Percentiles rank a stretch among this genome's conserved stretches.
These are phyloP conservation scores for Hydraecia micacea DNA, from an alignment of 2,888 invertebrate genomes.

Conservation along the genomic window DNA sequence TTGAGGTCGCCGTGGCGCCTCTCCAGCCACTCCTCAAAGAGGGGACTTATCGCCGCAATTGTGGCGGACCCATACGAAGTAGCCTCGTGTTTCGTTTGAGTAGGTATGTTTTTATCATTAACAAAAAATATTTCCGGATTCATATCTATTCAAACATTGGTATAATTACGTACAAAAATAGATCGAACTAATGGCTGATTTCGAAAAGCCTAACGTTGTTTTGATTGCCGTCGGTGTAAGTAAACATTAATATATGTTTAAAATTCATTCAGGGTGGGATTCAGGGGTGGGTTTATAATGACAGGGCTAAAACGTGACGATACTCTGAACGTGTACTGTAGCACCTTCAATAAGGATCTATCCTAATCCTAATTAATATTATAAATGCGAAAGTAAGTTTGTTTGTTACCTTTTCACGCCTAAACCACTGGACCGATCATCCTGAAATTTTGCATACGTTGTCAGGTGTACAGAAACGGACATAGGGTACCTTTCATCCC, in stretches of 20 bases:
- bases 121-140: neutral
- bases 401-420: too few relatives aligned
- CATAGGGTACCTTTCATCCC: too few relatives aligned
- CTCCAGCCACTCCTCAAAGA: too few relatives aligned
- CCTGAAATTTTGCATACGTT: too few relatives aligned
- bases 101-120: conserved; percentile 7
- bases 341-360: conserved; percentile 43
- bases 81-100: neutral
- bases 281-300: conserved; percentile 28
- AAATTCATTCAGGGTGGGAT: conserved; percentile 26
- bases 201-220: conserved; percentile 31
- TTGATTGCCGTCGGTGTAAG: conserved; percentile 23
- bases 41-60: too few relatives aligned
- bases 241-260: conserved; percentile 25
- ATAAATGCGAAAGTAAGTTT: too few relatives aligned
- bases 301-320: conserved; percentile 41
- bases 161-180: conserved; percentile 13
- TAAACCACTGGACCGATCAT: too few relatives aligned
- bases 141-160: conserved; percentile 11
- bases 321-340: conserved; percentile 26
- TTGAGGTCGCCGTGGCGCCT: too few relatives aligned
- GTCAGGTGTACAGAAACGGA: too few relatives aligned
- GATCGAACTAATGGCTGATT: conserved; percentile 15
- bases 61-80: too few relatives aligned
- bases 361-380: too few relatives aligned